Conservation (phyloP, 2,113 vertebrate species). For the Chlamydotis undulata region DNA sequence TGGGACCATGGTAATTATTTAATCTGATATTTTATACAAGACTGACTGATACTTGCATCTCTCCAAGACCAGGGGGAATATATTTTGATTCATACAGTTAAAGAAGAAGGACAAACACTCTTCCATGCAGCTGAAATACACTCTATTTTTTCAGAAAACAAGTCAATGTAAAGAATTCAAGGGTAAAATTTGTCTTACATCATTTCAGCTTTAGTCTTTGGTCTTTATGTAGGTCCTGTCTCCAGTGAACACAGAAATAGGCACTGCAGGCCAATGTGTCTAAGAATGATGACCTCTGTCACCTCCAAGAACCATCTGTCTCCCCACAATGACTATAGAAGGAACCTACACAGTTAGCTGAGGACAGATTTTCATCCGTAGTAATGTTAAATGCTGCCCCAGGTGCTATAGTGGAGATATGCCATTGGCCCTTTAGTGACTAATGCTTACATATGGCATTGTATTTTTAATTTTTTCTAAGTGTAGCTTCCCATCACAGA, state of each 20-base stretch:
- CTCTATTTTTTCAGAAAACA: not conserved
- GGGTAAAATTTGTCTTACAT: not conserved
- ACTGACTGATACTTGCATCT: not conserved
- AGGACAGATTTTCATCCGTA: not conserved
- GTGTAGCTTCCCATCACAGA: not conserved
- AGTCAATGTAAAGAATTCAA: not conserved
- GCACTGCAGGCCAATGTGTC: not conserved
- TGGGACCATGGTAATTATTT: not conserved
- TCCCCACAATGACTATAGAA: not conserved
- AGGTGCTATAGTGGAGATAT: not conserved
- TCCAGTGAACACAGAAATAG: not conserved
- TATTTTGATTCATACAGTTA: not conserved
- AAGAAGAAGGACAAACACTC: not conserved
- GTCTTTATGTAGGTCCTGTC: not conserved
- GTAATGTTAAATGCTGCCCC: not conserved
- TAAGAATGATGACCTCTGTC: not conserved
- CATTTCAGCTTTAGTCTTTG: not conserved
- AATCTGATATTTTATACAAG: not conserved
- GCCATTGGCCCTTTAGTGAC: not conserved
- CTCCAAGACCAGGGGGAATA: not conserved
- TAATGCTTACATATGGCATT: not conserved
- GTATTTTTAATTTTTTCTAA: not conserved
- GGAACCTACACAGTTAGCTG: not conserved
- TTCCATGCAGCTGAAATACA: not conserved
- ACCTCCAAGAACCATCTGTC: not conserved